Base-by-base conservation (phyloP, 2,888 invertebrate genomes). In the Muscina levida region DNA sequence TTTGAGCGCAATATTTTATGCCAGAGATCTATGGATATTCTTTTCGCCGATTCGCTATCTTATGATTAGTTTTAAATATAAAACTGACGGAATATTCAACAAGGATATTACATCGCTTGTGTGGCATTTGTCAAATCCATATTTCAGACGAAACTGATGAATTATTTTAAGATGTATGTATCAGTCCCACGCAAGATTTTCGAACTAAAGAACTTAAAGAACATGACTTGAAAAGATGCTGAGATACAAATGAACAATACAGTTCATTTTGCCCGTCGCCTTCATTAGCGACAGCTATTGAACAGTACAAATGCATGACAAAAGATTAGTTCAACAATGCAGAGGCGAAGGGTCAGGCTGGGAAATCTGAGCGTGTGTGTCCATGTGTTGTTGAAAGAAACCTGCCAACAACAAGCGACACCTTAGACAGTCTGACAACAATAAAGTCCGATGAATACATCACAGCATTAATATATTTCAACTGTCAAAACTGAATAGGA, bases 401-500 rank as follows among this genome's bases (percentile, higher is more conserved):
- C 17, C 73, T 76, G 71, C 72, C 71, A 81, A 81, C 74, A 77
- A 77, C 81, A 81, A 81, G 77, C 81, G 81, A 81, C 77, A 74
- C 68, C 81, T 77, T 48, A 81, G 81, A 81, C 81, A 81, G 77
- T 57, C 73, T 81, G 81, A 77, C 77, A 81, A 81, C 81, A 81
- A 81, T 81, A 48, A 72, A 77, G 77, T 75, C 56, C 68, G 62
- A 75, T 81, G 81, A 81, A 81, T 81, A 75, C 77, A 77, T 81
- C 81, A 77, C 72, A 75, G 71, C 56, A 44, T 81, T 81, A 74
- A 81, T 62, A 81, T 68, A 72, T 81, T 74, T 77, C 74, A 77
- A 44, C 71, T 77, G 77, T 81, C 77, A 74, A 81, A 81, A 42
- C 67, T 77, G 81, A 74, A 81, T 67, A 42, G 74, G 37, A 81